Conservation (phyloP, 2,113 vertebrate species). For the Lathamus discolor region DNA sequence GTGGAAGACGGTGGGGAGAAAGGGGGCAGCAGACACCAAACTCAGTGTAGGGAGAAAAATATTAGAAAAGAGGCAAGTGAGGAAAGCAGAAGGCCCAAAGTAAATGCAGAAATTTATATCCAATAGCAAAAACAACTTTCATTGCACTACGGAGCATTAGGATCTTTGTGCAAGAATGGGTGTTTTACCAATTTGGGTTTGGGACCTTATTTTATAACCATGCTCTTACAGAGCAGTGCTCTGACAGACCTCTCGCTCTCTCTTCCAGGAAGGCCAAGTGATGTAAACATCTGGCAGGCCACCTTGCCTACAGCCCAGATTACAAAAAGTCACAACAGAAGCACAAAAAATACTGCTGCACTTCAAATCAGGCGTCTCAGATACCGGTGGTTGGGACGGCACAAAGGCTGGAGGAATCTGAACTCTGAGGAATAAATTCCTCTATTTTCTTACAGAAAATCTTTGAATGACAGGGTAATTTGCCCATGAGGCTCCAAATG, state of each 20-base stretch:
- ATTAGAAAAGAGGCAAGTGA: background rate
- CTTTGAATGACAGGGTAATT: conserved; percentile 22
- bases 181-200: background rate
- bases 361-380: background rate
- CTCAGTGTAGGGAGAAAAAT: background rate
- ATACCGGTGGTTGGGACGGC: background rate
- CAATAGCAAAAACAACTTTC: background rate
- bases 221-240: background rate
- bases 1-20: background rate
- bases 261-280: background rate
- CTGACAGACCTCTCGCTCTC: background rate
- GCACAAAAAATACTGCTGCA: background rate
- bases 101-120: background rate
- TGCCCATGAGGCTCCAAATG: conserved; percentile 13
- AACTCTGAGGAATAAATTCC: background rate
- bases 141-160: background rate
- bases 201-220: background rate
- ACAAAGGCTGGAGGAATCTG: background rate
- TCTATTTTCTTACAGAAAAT: background rate
- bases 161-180: background rate
- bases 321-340: background rate
- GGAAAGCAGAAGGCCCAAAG: background rate
- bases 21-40: background rate
- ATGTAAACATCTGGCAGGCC: background rate
- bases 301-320: background rate